Evolutionary conservation across 1,140 invertebrate species (phyloP).

Genomic region (Drosophila parvula): DNA sequence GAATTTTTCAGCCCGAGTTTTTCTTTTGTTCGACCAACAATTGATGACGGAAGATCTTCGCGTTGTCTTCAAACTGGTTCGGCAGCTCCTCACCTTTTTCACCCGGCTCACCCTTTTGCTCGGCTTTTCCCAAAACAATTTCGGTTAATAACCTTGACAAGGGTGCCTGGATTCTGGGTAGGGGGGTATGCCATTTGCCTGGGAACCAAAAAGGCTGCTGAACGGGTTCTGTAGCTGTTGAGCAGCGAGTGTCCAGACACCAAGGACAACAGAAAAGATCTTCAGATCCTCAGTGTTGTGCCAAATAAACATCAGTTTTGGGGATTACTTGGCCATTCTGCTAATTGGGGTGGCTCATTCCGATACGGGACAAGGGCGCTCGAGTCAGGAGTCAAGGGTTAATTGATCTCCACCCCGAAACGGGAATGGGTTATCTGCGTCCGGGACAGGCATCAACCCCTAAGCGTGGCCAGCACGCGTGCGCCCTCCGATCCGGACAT

Average conservation of each 20-base stretch:
- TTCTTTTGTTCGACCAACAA: constrained; percentile 73
- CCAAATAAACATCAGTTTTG: background rate
- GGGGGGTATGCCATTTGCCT: constrained; percentile 40
- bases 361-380: constrained; percentile 38
- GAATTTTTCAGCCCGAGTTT: constrained; percentile 58
- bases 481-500: constrained; percentile 44
- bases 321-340: background rate
- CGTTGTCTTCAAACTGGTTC: constrained; percentile 72
- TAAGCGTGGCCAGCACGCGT: constrained; percentile 70
- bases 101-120: constrained; percentile 59
- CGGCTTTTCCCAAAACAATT: constrained; percentile 63
- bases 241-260: background rate
- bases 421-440: constrained; percentile 47
- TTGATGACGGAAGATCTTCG: constrained; percentile 76
- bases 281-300: background rate
- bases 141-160: constrained; percentile 63
- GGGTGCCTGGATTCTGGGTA: constrained; percentile 45
- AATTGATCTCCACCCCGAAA: constrained; percentile 58
- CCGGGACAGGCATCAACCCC: constrained; percentile 61
- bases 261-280: constrained; percentile 8
- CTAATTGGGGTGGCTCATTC: constrained; percentile 58
- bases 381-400: constrained; percentile 66
- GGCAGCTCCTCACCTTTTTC: constrained; percentile 73
- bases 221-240: constrained; percentile 50
- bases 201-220: constrained; percentile 70